Evolutionary conservation across 2,113 vertebrate species (phyloP), one percentile per base, ranked within the genome.

Genomic region (Colaptes auratus): DNA sequence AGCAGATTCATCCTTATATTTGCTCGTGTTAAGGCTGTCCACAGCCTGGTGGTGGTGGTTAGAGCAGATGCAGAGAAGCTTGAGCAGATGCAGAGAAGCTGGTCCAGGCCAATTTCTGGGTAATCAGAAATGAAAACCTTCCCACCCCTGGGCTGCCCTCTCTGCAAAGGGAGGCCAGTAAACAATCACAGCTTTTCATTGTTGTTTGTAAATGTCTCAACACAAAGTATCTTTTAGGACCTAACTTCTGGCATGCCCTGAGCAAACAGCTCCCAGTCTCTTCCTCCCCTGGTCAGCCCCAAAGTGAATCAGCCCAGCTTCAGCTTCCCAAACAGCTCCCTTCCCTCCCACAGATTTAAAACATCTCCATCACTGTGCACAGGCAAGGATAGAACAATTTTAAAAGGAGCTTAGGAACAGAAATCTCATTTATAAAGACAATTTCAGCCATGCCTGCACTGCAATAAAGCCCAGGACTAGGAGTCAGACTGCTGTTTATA

Each of bases 51-150:
- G 0, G 3, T 48, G 70, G 33, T 39, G 59, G 15, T 53, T 27
- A 11, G 16, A 84, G 53, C 52, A 56, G 83, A 58, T 36, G 65
- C n/a, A 71, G 77, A 52, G 81, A 78, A 77, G 73, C 65, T 5
- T 2, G 16, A 83, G 53, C 50, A 56, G 83, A 58, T 36, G 69
- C n/a, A 71, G 80, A 56, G 83, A 78, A 77, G 73, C 65, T 5
- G 3, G 15, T 78, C 71, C 63, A 60, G 76, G 15, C 63, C 44
- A 70, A 25, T 75, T 91, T 81, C 44, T 19, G 36, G 44, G 39
- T 79, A 89, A 89, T 73, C 31, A 89, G 93, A 53, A 89, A 31
- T 69, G 84, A 89, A 87, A 87, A 48, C 48, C 36, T 70, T 75
- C 70, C 65, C 13, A 3, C 1, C 4, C 53, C 82, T 16, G 33